Evolutionary conservation across 2,888 invertebrate genomes (phyloP), one percentile per base, ranked within the genome.

Genomic region (Lagria hirta): DNA sequence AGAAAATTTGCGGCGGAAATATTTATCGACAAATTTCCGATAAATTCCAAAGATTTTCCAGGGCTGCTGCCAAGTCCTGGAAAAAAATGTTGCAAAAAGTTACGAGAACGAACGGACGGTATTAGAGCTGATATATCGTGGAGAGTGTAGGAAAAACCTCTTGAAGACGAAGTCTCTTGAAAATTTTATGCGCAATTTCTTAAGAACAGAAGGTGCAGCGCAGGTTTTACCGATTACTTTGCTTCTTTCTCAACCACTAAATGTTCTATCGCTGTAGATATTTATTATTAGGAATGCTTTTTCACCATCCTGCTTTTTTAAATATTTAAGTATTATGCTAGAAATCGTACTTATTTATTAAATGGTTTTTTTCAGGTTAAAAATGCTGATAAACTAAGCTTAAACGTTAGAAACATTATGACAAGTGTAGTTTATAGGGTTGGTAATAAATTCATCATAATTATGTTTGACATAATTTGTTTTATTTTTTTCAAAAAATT

Each of bases 101-200:
- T 33, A 37, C 24, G 34, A 47, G 47, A 53, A 49, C 42, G 45
- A 42, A 51, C 51, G 51, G 44, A 48, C 49, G 47, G 51, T 47
- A 51, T 51, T 53, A 49, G 47, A 30, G 46, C 49, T 51, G 51
- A 51, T 53, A 51, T 53, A 51, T 53, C 47, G 49, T 32, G 43
- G 43, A 18, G 41, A 41, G 48, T 45, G 40, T 40, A 8, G 43
- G 37, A 46, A 49, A 46, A 43, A 38, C 48, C 33, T 29, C 38
- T 41, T 38, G 23, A 34, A 36, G 34, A 35, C 43, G 43, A 32
- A 40, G 43, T 34, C 37, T 48, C 43, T 27, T 45, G 45, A 45
- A 45, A 45, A 45, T 45, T 45, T 45, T 45, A 45, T 45, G 40
- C 45, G 40, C 45, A 45, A 40, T 45, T 45, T 45, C 45, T 45